Conservation (phyloP, 1,140 invertebrate genomes). For the Leptonema lineaticorne region DNA sequence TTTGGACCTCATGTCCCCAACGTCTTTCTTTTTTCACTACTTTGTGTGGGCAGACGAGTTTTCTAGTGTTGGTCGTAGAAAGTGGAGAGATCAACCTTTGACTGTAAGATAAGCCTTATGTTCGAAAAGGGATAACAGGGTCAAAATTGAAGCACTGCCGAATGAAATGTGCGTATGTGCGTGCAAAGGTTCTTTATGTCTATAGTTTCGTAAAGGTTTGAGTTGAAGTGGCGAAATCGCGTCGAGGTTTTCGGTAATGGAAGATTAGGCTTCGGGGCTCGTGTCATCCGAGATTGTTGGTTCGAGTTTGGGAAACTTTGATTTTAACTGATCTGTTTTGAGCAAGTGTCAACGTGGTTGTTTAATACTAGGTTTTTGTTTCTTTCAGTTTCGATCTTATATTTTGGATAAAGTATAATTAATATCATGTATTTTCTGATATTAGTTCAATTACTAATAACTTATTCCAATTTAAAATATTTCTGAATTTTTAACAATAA, state of each 20-base stretch:
- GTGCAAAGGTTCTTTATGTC: neutral
- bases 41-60: no score
- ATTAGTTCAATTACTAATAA: no score
- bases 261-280: conserved; percentile 3
- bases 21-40: neutral
- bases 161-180: conserved; percentile 4
- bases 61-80: neutral
- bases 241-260: neutral
- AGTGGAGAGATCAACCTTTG: conserved; percentile 14
- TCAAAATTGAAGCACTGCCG: conserved; percentile 4
- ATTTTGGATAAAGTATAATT: no score
- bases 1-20: neutral
- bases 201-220: neutral
- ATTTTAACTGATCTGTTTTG: neutral
- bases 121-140: conserved; percentile 17
- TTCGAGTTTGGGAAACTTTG: neutral
- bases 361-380: no score
- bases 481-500: no score
- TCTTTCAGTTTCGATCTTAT: neutral
- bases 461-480: no score
- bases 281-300: conserved; percentile 1
- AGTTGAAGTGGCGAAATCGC: conserved; percentile 4
- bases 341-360: no score
- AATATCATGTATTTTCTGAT: no score
- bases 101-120: conserved; percentile 4